phyloP scores from a whole-genome alignment of 2,113 vertebrate species.

The Leptocoma aspasia region DNA sequence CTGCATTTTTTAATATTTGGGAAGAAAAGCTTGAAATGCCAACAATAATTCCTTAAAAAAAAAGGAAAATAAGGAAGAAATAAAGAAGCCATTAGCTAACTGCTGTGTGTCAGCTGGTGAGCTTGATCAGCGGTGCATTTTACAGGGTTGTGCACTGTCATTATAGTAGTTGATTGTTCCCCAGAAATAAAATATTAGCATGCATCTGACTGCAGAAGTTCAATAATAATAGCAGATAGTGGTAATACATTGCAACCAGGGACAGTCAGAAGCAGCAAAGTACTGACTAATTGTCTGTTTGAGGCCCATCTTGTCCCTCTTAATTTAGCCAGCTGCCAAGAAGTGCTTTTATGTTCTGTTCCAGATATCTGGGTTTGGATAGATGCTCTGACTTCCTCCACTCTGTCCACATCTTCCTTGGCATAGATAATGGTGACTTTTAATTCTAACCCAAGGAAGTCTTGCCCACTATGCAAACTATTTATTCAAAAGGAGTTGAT shows the following conservation, averaged over 20 bases:
- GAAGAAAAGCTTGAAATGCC: background rate
- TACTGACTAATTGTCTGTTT: background rate
- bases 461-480: background rate
- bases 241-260: background rate
- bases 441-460: background rate
- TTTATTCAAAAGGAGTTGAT: background rate
- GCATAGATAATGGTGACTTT: background rate
- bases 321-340: background rate
- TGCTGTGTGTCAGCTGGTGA: background rate
- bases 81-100: background rate
- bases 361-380: background rate
- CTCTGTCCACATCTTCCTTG: background rate
- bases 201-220: background rate
- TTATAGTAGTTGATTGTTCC: background rate
- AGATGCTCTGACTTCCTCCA: background rate
- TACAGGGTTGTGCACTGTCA: background rate
- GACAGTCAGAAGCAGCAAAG: background rate
- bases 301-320: background rate
- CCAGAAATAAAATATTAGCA: conserved; percentile 22
- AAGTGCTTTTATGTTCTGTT: background rate
- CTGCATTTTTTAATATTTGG: background rate
- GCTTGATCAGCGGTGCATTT: background rate
- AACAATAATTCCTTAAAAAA: background rate
- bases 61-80: background rate
- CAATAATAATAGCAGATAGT: background rate